These are phyloP conservation scores for Kryptolebias ocellatus DNA, from an alignment of 2,797 vertebrate genomes.

Conservation along the genomic window DNA sequence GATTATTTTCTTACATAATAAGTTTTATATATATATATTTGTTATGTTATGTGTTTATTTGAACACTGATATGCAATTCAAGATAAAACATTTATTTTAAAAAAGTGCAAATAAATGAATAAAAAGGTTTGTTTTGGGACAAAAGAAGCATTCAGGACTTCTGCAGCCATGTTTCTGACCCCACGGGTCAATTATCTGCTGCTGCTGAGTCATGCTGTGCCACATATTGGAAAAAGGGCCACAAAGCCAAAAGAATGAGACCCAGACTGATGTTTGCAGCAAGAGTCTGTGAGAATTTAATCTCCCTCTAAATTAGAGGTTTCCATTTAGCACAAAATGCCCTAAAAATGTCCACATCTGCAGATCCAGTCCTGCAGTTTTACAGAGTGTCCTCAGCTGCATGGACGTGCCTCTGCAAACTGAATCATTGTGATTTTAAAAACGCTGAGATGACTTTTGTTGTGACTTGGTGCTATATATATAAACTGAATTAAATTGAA, in stretches of 20 bases:
- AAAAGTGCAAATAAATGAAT: too few species aligned
- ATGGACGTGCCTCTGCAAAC: conserved; percentile 25
- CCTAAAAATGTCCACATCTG: conserved; percentile 48
- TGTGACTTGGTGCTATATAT: conserved; percentile 39
- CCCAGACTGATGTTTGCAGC: too few species aligned
- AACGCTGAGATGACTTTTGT: conserved; percentile 34
- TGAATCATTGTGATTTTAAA: too few species aligned
- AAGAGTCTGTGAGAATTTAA: conserved; percentile 41
- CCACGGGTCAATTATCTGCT: not conserved
- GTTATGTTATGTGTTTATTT: too few species aligned
- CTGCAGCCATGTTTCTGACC: not conserved
- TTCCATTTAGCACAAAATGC: conserved; percentile 59
- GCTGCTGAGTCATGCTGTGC: not conserved
- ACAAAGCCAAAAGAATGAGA: not conserved
- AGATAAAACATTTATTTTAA: too few species aligned
- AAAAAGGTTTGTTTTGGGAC: not conserved
- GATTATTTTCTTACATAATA: too few species aligned
- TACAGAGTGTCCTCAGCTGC: conserved; percentile 40
- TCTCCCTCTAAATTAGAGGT: conserved; percentile 73
- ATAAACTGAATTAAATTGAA: conserved; percentile 44
- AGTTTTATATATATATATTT: too few species aligned
- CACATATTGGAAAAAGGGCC: not conserved
- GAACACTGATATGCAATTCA: too few species aligned
- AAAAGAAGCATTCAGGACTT: not conserved
- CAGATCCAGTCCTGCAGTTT: conserved; percentile 42